phyloP scores from a whole-genome alignment of 2,113 vertebrate species.

The Apteryx owenii region DNA sequence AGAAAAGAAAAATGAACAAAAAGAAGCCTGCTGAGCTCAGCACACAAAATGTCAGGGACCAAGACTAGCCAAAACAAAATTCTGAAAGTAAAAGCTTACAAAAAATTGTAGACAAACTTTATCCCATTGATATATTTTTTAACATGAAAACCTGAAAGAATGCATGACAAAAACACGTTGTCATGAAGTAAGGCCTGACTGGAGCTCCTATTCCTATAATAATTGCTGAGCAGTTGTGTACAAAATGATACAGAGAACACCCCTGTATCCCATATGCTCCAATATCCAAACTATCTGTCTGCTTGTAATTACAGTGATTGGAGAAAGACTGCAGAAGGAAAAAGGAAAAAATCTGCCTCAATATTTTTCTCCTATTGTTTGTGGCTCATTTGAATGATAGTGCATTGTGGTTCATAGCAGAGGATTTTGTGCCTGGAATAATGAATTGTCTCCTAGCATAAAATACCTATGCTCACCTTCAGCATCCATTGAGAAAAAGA shows the following conservation, averaged over 20 bases:
- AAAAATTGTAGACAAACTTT: background rate
- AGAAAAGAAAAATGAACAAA: background rate
- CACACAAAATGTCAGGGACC: background rate
- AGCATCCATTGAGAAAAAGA: slow-evolving; percentile 57
- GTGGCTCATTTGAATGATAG: slow-evolving; percentile 56
- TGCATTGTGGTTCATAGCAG: slow-evolving; percentile 22
- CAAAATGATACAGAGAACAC: slow-evolving; percentile 28
- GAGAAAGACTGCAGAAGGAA: background rate
- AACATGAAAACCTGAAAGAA: background rate
- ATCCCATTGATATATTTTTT: background rate
- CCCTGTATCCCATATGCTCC: background rate
- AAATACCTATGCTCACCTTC: slow-evolving; percentile 43
- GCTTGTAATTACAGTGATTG: slow-evolving; percentile 48
- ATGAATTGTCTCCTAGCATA: slow-evolving; percentile 44
- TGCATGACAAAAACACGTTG: background rate
- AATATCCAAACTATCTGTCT: background rate
- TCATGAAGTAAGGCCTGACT: background rate
- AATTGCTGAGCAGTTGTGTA: background rate
- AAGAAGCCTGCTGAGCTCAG: background rate
- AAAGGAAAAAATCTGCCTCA: background rate
- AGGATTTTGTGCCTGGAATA: slow-evolving; percentile 63
- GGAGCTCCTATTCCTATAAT: background rate
- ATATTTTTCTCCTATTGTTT: slow-evolving; percentile 54
- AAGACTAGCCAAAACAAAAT: background rate
- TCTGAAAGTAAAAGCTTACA: background rate